phyloP scores from a whole-genome alignment of 2,113 vertebrate species.

The Xyrauchen texanus region DNA sequence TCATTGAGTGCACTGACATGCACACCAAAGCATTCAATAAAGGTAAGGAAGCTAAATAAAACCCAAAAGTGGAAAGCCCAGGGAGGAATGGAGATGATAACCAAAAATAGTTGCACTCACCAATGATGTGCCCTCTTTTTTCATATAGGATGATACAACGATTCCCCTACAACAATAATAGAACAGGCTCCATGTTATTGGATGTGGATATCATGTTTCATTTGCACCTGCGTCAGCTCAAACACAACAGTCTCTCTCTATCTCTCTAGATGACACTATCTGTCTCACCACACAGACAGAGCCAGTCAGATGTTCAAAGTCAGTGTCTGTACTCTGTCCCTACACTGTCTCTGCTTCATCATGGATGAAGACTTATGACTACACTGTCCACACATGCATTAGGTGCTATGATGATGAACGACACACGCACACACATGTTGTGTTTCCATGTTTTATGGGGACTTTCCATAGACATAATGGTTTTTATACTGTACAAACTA shows the following conservation, averaged over 20 bases:
- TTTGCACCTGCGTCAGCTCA: slow-evolving; percentile 37
- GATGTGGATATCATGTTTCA: slow-evolving; percentile 28
- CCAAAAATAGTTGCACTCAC: not conserved
- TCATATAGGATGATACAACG: slow-evolving; percentile 12
- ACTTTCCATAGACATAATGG: no score
- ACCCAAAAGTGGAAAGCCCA: not conserved
- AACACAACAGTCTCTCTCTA: slow-evolving; percentile 9
- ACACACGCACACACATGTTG: no score
- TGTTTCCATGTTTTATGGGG: no score
- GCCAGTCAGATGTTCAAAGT: slow-evolving; percentile 11
- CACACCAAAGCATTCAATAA: no score
- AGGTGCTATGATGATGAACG: not conserved
- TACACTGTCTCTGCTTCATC: no score
- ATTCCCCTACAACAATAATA: slow-evolving; percentile 39
- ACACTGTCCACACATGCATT: not conserved
- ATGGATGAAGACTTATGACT: no score
- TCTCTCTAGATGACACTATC: not conserved
- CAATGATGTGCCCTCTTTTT: not conserved
- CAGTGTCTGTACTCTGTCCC: slow-evolving; percentile 15
- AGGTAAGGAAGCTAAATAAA: no score
- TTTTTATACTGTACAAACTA: no score
- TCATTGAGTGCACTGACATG: no score
- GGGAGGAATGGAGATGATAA: slow-evolving; percentile 11
- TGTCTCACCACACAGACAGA: slow-evolving; percentile 22
- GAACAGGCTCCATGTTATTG: slow-evolving; percentile 23